Evolutionary conservation across 2,888 invertebrate species (phyloP).

Genomic region (Piscicola geometra): DNA sequence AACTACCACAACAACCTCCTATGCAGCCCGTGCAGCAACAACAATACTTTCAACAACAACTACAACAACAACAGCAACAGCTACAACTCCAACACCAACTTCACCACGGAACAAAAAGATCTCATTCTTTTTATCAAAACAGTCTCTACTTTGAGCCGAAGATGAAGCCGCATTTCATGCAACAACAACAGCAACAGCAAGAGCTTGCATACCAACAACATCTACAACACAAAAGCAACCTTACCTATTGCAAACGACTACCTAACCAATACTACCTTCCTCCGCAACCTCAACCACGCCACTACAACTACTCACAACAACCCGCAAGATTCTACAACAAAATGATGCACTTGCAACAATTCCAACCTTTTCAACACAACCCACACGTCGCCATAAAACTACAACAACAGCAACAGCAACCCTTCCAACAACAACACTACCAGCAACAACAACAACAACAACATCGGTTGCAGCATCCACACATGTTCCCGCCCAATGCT

Average conservation of each 20-base stretch:
- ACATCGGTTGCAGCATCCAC: background rate
- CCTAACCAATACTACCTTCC: background rate
- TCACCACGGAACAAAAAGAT: background rate
- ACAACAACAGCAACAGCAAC: no score
- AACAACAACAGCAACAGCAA: background rate
- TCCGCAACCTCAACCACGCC: background rate
- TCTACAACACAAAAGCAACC: no score
- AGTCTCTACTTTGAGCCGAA: background rate
- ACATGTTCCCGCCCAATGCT: background rate
- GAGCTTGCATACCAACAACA: background rate
- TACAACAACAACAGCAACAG: background rate
- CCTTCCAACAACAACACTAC: background rate
- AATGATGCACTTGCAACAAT: background rate
- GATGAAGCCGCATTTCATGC: background rate
- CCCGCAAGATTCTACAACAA: constrained; percentile 8
- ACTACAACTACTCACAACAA: background rate
- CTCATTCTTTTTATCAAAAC: background rate
- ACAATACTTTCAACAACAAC: no score
- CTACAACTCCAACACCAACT: background rate
- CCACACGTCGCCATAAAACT: background rate
- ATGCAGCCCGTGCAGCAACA: no score
- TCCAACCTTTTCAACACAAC: background rate
- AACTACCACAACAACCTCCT: background rate
- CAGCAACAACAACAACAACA: background rate
- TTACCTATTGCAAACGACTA: no score